These are phyloP conservation scores for Tipula vernalis DNA, from an alignment of 2,888 invertebrate species.

Conservation along the genomic window DNA sequence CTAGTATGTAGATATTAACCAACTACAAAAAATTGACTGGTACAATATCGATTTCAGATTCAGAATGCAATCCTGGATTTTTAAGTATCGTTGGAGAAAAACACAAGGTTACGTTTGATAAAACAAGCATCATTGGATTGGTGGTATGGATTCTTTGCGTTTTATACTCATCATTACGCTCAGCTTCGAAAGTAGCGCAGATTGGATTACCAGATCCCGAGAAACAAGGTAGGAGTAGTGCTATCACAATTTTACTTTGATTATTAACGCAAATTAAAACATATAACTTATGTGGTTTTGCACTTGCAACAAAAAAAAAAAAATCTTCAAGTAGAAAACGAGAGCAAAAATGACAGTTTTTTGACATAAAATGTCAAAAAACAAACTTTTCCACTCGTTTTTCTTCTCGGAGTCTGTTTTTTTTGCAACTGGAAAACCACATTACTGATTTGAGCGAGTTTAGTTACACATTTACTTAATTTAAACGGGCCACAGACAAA, in stretches of 20 bases:
- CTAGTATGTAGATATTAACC: background rate
- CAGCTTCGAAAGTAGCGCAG: constrained; percentile 86
- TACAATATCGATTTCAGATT: constrained; percentile 37
- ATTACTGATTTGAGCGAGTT: no score
- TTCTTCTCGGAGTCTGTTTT: no score
- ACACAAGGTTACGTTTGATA: constrained; percentile 55
- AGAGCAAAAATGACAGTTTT: no score
- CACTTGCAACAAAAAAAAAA: no score
- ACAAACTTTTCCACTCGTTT: no score
- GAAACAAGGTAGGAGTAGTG: constrained; percentile 28
- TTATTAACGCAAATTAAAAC: background rate
- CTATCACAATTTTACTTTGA: background rate
- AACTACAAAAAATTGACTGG: background rate
- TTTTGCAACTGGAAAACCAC: no score
- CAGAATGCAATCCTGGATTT: constrained; percentile 63
- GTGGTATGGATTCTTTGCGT: constrained; percentile 91
- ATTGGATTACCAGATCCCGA: constrained; percentile 67
- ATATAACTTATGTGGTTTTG: background rate
- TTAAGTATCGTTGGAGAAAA: constrained; percentile 31
- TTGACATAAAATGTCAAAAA: no score
- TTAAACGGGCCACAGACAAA: no score
- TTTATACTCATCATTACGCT: constrained; percentile 88
- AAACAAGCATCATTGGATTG: constrained; percentile 84
- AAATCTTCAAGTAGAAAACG: no score
- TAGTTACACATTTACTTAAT: no score